phyloP scores from a whole-genome alignment of 2,797 vertebrate genomes.

The Pseudochirops corinnae region DNA sequence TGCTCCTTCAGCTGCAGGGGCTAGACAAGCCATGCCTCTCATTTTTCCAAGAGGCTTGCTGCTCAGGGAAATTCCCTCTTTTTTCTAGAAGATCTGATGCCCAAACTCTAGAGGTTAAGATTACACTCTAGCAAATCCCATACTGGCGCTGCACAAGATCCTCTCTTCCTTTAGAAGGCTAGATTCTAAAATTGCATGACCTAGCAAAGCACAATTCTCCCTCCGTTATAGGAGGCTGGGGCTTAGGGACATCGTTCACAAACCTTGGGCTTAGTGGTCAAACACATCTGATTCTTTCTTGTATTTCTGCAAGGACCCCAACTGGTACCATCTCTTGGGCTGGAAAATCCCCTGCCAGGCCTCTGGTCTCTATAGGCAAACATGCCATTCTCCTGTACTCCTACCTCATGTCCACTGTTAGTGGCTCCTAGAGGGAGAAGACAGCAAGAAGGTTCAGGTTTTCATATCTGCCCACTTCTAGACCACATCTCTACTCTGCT shows the following conservation, averaged over 20 bases:
- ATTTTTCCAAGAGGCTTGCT: not conserved
- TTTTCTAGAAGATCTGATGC: not conserved
- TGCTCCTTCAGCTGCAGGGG: not conserved
- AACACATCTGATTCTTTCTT: not conserved
- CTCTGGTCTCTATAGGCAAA: not conserved
- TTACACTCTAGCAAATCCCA: not conserved
- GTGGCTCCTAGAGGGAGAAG: not conserved
- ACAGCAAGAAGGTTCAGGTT: not conserved
- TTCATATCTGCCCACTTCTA: not conserved
- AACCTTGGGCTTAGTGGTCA: not conserved
- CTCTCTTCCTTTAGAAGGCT: not conserved
- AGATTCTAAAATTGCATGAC: not conserved
- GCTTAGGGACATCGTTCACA: not conserved
- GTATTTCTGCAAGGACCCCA: not conserved
- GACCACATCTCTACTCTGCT: not conserved
- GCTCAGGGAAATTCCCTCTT: not conserved
- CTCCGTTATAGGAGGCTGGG: not conserved
- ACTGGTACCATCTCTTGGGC: not conserved
- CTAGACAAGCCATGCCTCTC: not conserved
- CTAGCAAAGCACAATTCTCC: not conserved
- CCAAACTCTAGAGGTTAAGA: not conserved
- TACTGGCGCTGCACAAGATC: not conserved
- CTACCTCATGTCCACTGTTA: not conserved
- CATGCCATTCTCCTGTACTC: not conserved
- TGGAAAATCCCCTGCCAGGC: not conserved